Evolutionary conservation across 2,888 invertebrate genomes (phyloP).

Genomic region (Drosophila mettleri): DNA sequence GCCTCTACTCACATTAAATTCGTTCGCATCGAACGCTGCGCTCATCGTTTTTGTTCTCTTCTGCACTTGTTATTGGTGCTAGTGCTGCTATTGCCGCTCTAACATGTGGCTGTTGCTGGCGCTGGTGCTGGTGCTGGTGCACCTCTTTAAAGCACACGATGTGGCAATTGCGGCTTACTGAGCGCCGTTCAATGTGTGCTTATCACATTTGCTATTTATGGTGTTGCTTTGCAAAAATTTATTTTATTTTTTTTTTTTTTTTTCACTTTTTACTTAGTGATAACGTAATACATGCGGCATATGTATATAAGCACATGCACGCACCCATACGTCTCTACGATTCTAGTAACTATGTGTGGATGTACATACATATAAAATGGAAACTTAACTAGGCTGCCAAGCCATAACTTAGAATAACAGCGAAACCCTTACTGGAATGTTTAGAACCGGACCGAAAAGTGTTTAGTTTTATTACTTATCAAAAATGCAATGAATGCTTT

Average conservation of each 20-base stretch:
- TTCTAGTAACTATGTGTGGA: no score
- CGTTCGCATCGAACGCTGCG: constrained; percentile 56
- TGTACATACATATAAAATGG: no score
- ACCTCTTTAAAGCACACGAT: constrained; percentile 47
- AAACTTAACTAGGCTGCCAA: no score
- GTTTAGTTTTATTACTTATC: no score
- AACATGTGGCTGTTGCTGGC: constrained; percentile 3
- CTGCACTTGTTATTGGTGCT: constrained; percentile 45
- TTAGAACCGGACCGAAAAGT: no score
- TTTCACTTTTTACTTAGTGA: constrained; percentile 45
- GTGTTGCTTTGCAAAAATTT: constrained; percentile 63
- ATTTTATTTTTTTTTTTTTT: constrained; percentile 32
- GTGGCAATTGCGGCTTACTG: constrained; percentile 44
- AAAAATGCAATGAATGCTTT: no score
- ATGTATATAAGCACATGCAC: no score
- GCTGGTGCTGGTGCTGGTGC: constrained; percentile 19
- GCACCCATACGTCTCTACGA: no score
- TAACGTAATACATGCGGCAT: constrained; percentile 40
- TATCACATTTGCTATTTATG: constrained; percentile 75
- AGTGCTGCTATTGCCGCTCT: constrained; percentile 4
- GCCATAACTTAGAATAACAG: no score
- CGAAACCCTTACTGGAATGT: no score
- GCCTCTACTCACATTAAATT: constrained; percentile 49
- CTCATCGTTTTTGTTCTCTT: constrained; percentile 28
- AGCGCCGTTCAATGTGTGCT: constrained; percentile 59